phyloP scores from a whole-genome alignment of 2,797 vertebrate genomes.

The Psittacula derbiana region DNA sequence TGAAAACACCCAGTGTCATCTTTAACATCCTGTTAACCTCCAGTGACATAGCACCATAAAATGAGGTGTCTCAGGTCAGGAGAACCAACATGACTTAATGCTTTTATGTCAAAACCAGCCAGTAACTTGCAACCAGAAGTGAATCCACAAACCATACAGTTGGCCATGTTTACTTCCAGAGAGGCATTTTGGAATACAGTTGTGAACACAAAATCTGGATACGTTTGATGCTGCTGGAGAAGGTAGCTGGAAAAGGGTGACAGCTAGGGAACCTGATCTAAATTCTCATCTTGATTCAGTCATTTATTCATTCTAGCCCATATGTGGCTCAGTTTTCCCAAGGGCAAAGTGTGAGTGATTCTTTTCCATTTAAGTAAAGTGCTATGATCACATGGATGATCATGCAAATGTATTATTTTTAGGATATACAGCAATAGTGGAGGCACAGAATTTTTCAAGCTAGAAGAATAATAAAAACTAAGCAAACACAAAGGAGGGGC shows the following conservation, averaged over 20 bases:
- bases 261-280: not conserved
- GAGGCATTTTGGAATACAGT: not conserved
- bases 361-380: constrained; percentile 34
- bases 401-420: not conserved
- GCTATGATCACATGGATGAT: not conserved
- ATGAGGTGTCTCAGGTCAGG: not conserved
- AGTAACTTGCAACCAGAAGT: not conserved
- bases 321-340: not conserved
- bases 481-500: not conserved
- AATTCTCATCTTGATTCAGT: not conserved
- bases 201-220: not conserved
- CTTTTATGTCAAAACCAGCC: not conserved
- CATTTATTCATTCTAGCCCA: not conserved
- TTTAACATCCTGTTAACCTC: not conserved
- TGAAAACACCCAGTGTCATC: not conserved
- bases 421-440: not conserved
- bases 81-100: not conserved
- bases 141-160: not conserved
- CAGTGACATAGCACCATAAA: not conserved
- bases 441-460: not conserved
- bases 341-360: not conserved
- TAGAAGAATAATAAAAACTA: not conserved
- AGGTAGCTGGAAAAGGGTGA: not conserved
- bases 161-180: not conserved
- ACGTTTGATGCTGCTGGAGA: not conserved